Base-by-base conservation (phyloP, 1,140 invertebrate species). In the Lycorma delicatula region DNA sequence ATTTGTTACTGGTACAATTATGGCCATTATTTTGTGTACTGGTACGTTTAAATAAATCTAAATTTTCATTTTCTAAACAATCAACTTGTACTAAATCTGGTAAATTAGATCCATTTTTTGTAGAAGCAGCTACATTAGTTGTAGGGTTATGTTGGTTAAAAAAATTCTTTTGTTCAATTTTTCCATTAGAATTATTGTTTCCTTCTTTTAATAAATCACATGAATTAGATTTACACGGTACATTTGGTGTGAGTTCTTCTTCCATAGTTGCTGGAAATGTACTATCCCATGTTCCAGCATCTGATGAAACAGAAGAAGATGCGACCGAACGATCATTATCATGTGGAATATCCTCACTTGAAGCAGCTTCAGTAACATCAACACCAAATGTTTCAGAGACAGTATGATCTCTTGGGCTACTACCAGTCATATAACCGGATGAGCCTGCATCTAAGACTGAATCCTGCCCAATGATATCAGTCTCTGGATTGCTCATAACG, bases 281-380 rank as follows among this genome's bases (percentile, higher is more conserved):
- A 41, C 77, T 78, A 66, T 81, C 79, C 79, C 79, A 81, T 13
- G 78, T 79, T 13, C 77, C 78, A 5, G 76, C 77, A 64, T 80
- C 79, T 4, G 79, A 80, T 38, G 79, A 80, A 6, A 79, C 71
- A 2, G 79, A 80, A 2, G 77, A 79, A 1, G 79, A 79, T 63
- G 78, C 70, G 1, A 16, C 9, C 60, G 75, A 77, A 9, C 78
- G 77, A 61, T 82, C 81, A 66, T 86, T 82, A 67, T 85, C 82
- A 65, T 83, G 74, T 57, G 84, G 83, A 61, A 84, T 82, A 60
- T 85, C 83, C 68, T 84, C 83, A 65, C 81, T 81, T 5, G 80
- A 79, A 22, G 67, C 76, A 34, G 68, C 69, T 62, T 71, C 75
- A 38, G 72, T 77, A 25, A 68, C 66, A 31, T 77, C 73, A 4